Evolutionary conservation across 2,888 invertebrate species (phyloP).

Genomic region (Drosophila anomalipes): DNA sequence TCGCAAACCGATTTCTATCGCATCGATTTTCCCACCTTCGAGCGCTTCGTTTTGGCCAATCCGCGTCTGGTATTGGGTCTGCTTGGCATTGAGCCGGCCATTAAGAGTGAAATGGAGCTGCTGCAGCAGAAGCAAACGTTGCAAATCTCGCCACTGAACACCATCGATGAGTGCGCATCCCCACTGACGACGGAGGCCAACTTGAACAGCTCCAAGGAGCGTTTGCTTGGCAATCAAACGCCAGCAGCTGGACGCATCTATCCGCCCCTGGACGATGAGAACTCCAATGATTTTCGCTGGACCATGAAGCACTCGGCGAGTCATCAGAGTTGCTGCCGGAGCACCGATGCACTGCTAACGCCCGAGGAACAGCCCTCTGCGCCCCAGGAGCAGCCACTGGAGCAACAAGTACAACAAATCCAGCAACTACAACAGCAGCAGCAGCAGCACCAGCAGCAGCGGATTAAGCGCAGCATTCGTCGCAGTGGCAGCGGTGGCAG

Average conservation of each 20-base stretch:
- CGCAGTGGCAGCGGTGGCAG: conserved; percentile 60
- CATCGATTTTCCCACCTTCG: conserved; percentile 84
- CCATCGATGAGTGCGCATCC: conserved; percentile 83
- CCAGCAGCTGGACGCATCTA: conserved; percentile 47
- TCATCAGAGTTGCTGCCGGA: conserved; percentile 80
- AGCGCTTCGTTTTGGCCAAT: conserved; percentile 88
- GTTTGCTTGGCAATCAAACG: conserved; percentile 32
- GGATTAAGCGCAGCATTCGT: conserved; percentile 48
- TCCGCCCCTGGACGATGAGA: conserved; percentile 77
- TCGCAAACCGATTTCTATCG: conserved; percentile 84
- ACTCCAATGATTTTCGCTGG: conserved; percentile 73
- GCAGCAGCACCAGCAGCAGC: conserved; percentile 16
- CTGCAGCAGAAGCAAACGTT: conserved; percentile 83
- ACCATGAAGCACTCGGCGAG: conserved; percentile 78
- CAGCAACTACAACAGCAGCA: conserved; percentile 16
- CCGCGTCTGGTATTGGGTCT: conserved; percentile 90
- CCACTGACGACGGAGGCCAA: conserved; percentile 66
- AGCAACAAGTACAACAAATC: conserved; percentile 14
- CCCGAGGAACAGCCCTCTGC: conserved; percentile 44
- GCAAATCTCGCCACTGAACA: conserved; percentile 82
- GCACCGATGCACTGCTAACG: conserved; percentile 81
- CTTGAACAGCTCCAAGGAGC: conserved; percentile 61
- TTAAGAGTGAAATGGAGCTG: conserved; percentile 83
- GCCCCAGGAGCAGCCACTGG: conserved; percentile 15
- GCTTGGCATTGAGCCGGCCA: conserved; percentile 89